phyloP scores from a whole-genome alignment of 2,797 vertebrate genomes.

The Phoeniculus purpureus region DNA sequence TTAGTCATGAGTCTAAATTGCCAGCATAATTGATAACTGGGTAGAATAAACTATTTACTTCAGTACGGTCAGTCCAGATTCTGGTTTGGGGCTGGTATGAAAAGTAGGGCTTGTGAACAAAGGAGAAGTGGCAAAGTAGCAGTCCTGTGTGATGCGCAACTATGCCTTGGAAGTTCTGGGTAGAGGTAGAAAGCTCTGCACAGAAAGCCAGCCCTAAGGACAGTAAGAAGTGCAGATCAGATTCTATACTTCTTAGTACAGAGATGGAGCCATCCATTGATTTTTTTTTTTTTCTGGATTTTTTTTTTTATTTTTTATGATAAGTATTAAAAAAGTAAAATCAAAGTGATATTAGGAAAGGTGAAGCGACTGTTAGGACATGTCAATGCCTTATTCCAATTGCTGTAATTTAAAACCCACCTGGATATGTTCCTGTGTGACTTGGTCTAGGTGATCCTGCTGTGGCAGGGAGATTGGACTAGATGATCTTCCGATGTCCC shows the following conservation, averaged over 20 bases:
- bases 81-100: neutral
- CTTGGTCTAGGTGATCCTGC: no score
- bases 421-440: no score
- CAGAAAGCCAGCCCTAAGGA: neutral
- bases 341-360: neutral
- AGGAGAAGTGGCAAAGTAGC: neutral
- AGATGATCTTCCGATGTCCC: no score
- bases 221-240: neutral
- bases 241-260: neutral
- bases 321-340: rapidly evolving
- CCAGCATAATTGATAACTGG: neutral
- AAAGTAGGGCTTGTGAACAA: neutral
- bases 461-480: no score
- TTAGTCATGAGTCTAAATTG: neutral
- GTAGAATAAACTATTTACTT: neutral
- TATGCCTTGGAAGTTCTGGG: rapidly evolving
- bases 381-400: neutral
- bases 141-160: neutral
- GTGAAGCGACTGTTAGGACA: neutral
- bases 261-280: neutral
- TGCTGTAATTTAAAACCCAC: no score
- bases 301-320: neutral
- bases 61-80: neutral
- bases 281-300: neutral
- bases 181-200: rapidly evolving